phyloP scores from a whole-genome alignment of 2,797 vertebrate species.

The Bradypus variegatus region DNA sequence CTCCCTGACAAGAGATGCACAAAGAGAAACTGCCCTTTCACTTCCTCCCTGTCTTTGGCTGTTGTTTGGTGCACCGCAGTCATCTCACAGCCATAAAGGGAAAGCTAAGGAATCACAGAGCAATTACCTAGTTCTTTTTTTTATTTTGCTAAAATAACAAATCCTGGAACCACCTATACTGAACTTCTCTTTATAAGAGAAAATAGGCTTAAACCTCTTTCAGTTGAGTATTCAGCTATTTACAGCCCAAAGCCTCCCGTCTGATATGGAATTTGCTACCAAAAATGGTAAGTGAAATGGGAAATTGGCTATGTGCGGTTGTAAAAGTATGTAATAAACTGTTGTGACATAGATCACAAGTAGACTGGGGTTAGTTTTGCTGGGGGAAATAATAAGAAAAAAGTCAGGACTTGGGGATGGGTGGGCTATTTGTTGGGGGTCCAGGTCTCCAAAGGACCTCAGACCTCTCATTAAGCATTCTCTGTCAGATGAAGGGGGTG shows the following conservation, averaged over 20 bases:
- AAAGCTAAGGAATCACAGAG: background rate
- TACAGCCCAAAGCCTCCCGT: background rate
- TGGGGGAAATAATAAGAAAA: background rate
- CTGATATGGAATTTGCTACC: background rate
- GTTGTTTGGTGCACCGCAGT: background rate
- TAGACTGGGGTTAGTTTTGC: background rate
- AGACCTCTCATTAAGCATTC: background rate
- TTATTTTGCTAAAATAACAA: background rate
- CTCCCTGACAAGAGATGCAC: background rate
- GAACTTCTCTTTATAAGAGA: background rate
- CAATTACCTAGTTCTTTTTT: background rate
- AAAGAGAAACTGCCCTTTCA: background rate
- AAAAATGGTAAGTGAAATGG: background rate
- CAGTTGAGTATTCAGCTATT: background rate
- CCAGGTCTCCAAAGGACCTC: background rate
- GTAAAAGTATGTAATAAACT: background rate
- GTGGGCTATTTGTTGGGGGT: background rate
- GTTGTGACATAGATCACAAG: background rate
- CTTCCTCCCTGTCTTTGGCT: background rate
- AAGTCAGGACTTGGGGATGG: background rate
- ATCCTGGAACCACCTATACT: background rate
- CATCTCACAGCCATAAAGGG: background rate
- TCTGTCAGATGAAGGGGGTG: background rate
- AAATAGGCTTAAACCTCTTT: background rate
- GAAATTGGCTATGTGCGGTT: background rate